These are phyloP conservation scores for Sarcophaga variegata DNA, from an alignment of 2,888 invertebrate species.

Conservation along the genomic window DNA sequence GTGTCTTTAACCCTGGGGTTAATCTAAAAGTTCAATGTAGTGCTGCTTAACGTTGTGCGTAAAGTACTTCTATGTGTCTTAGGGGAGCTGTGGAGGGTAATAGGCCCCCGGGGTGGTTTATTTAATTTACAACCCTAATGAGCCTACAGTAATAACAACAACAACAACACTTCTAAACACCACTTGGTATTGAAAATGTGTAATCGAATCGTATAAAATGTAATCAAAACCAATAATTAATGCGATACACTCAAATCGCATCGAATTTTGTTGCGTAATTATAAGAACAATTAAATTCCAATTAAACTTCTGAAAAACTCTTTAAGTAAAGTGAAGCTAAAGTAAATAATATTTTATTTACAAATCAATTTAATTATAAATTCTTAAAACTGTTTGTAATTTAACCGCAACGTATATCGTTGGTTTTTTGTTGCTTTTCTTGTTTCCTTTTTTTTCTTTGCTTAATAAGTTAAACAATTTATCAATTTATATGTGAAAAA, in stretches of 20 bases:
- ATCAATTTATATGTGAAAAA: slow-evolving; percentile 16
- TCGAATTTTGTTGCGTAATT: background rate
- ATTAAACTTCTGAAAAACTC: background rate
- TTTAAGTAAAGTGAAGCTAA: no score
- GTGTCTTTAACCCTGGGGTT: background rate
- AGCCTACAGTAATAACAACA: background rate
- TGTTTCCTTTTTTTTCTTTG: no score
- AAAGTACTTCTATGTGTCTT: background rate
- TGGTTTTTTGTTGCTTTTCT: no score
- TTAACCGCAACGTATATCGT: no score
- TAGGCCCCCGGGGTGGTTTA: background rate
- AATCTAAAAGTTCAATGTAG: no score
- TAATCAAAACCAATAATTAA: slow-evolving; percentile 28
- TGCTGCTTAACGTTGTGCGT: background rate
- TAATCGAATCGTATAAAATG: slow-evolving; percentile 20
- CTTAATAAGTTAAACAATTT: background rate
- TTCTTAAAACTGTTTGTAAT: no score
- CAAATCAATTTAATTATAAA: no score
- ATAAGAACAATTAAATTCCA: background rate
- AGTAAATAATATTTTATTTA: no score
- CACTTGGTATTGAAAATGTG: background rate
- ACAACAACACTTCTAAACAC: background rate
- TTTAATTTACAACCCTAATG: slow-evolving; percentile 23
- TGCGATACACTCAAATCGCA: background rate
- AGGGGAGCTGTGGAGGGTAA: background rate